These are phyloP conservation scores for Ceratoteleas bidentatus DNA, from an alignment of 1,140 invertebrate species.

Conservation along the genomic window DNA sequence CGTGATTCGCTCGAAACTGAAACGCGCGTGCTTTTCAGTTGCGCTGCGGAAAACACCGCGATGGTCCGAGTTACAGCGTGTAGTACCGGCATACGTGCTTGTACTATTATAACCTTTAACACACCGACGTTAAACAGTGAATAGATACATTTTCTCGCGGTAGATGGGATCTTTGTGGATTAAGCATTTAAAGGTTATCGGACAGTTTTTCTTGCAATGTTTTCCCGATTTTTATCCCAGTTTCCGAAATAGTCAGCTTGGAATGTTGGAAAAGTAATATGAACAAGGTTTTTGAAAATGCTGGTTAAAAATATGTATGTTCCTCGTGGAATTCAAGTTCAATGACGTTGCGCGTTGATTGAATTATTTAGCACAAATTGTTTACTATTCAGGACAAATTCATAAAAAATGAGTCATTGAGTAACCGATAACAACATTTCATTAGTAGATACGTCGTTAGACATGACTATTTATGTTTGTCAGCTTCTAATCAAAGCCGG, in stretches of 20 bases:
- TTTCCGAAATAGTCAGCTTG: no score
- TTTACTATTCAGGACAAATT: no score
- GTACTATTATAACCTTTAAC: conserved; percentile 64
- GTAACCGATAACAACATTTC: conserved; percentile 33
- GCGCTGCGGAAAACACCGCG: conserved; percentile 44
- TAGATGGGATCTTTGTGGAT: conserved; percentile 44
- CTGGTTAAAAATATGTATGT: no score
- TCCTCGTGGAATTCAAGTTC: no score
- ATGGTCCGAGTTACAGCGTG: conserved; percentile 57
- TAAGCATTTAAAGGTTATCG: conserved; percentile 49
- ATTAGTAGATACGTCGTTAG: conserved; percentile 39
- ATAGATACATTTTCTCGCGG: conserved; percentile 57
- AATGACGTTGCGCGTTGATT: no score
- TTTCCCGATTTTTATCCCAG: background rate
- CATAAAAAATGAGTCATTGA: conserved; percentile 8
- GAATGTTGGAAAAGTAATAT: no score
- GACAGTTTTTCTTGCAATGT: conserved; percentile 3
- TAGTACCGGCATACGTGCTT: conserved; percentile 49
- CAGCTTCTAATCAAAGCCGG: conserved; percentile 68
- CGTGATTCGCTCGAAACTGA: conserved; percentile 58
- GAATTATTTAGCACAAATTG: no score
- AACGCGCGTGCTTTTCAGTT: conserved; percentile 55
- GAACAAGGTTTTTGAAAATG: no score
- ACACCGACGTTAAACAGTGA: conserved; percentile 40
- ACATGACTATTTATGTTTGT: conserved; percentile 56